Conservation (phyloP, 2,113 vertebrate genomes). For the Isurus oxyrinchus region DNA sequence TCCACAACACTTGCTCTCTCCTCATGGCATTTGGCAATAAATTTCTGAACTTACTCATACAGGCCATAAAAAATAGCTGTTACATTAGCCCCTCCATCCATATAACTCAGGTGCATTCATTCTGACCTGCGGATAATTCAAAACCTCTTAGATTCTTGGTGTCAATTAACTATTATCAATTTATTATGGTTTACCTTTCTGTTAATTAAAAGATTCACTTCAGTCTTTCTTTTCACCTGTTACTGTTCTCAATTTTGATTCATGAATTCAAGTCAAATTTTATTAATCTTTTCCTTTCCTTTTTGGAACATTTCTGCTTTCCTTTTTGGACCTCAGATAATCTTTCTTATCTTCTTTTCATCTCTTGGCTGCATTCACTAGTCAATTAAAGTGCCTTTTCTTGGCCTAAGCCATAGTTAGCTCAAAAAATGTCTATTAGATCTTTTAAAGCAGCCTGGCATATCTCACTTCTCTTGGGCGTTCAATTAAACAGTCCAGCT, state of each 20-base stretch:
- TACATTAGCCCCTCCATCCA: neutral
- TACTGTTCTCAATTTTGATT: too few relatives aligned
- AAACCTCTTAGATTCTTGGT: too few relatives aligned
- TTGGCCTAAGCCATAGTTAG: neutral
- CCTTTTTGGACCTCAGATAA: neutral
- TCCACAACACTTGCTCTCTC: too few relatives aligned
- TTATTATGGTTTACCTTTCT: too few relatives aligned
- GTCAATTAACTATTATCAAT: too few relatives aligned
- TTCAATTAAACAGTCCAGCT: neutral
- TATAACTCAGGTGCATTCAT: neutral
- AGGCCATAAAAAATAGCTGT: neutral
- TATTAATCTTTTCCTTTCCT: neutral
- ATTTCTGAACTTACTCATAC: neutral
- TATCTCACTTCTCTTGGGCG: neutral
- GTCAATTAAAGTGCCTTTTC: neutral
- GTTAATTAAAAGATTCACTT: too few relatives aligned
- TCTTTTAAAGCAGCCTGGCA: neutral
- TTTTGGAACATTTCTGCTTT: neutral
- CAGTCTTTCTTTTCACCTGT: too few relatives aligned
- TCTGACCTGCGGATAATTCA: neutral
- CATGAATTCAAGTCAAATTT: neutral
- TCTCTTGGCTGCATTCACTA: neutral
- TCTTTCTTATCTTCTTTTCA: neutral
- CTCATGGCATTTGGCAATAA: neutral
- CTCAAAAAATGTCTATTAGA: too few relatives aligned